Base-by-base conservation (phyloP, 2,888 invertebrate genomes). In the Emmelina monodactyla region DNA sequence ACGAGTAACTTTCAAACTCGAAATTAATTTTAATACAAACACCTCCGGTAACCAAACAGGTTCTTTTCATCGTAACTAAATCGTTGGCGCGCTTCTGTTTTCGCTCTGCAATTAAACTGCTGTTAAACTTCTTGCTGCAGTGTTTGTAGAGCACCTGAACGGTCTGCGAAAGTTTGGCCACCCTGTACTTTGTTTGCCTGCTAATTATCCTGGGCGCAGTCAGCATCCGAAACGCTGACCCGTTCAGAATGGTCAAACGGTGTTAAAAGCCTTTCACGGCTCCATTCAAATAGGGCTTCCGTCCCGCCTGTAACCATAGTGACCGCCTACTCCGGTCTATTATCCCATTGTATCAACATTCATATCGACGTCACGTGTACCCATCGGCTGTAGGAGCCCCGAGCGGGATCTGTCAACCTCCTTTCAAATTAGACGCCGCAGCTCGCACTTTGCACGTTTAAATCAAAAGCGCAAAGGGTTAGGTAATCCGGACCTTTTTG, bases 401-500 rank as follows among this genome's bases (percentile, higher is more conserved):
- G 75, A 78, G 78, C 78, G 76, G 73, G 73, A 76, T 76, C 71
- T 70, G 72, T 63, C 69, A 69, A 69, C 68, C 72, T 69, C 67
- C 59, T 69, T 70, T 71, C 68, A 78, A 78, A 78, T 76, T 70
- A 75, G 68, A 62, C 63, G 64, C 63, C 56, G 55, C 56, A 50
- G 66, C 57, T 66, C 66, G 62, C 75, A 71, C 75, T 75, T 75
- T 71, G 65, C 64, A 63, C 67, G 69, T 66, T 71, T 72, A 70
- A 76, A 79, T 78, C 76, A 79, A 80, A 79, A 79, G 75, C 73
- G 69, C 71, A 73, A 67, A 68, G 78, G 75, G 79, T 76, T 71
- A 72, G 64, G 54, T 79, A 79, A 76, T 78, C 78, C 73, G 58
- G 64, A 71, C 78, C 79, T 78, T 79, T 80, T 78, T 75, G 65